phyloP scores from a whole-genome alignment of 2,113 vertebrate species.

The Uria lomvia region DNA sequence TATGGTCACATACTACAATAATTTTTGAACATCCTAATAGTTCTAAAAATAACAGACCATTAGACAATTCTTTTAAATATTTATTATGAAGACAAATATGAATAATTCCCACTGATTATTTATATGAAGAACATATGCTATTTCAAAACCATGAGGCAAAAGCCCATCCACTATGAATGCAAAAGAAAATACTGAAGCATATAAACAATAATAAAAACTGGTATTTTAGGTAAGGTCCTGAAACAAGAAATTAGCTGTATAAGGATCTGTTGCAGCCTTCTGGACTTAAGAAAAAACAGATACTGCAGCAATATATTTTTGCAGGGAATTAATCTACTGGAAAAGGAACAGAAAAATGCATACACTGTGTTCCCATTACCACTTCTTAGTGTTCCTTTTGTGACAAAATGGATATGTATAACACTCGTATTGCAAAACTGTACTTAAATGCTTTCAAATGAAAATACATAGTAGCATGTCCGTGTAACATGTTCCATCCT shows the following conservation, averaged over 20 bases:
- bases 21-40: neutral
- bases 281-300: neutral
- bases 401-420: neutral
- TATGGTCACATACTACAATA: neutral
- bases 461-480: neutral
- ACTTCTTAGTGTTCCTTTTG: neutral
- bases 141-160: neutral
- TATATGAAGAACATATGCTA: fast-evolving
- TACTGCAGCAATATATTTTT: neutral
- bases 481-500: neutral
- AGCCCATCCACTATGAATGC: neutral
- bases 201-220: neutral
- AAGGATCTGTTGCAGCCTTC: neutral
- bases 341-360: neutral
- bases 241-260: neutral
- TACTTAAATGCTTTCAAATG: neutral
- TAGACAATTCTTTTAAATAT: neutral
- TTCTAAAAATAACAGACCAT: neutral
- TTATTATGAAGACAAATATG: neutral
- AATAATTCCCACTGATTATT: neutral
- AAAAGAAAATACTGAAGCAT: neutral
- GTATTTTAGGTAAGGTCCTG: neutral
- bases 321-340: neutral
- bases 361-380: neutral
- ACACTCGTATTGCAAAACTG: neutral